Evolutionary conservation across 2,888 invertebrate species (phyloP).

Genomic region (Hipparchia sbordonii): DNA sequence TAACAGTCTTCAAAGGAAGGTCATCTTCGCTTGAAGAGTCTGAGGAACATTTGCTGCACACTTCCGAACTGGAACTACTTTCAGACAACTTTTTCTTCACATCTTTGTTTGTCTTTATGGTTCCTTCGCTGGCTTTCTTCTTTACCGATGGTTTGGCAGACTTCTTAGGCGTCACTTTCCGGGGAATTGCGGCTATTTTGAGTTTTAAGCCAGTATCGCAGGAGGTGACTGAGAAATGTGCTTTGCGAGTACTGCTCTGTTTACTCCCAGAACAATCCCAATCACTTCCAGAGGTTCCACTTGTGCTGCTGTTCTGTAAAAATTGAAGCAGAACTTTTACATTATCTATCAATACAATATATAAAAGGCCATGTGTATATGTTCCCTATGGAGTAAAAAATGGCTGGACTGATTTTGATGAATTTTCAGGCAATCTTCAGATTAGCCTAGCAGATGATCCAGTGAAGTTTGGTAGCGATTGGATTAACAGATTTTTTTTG

Average conservation of each 20-base stretch:
- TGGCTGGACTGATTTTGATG: too few relatives aligned
- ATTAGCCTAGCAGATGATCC: too few relatives aligned
- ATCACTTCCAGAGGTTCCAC: slow-evolving; percentile 72
- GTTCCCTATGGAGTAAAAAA: too few relatives aligned
- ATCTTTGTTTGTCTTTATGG: slow-evolving; percentile 39
- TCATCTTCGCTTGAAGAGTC: slow-evolving; percentile 77
- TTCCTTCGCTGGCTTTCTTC: slow-evolving; percentile 61
- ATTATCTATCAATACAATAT: too few relatives aligned
- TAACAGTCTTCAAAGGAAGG: slow-evolving; percentile 70
- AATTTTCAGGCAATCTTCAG: too few relatives aligned
- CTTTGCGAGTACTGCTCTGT: slow-evolving; percentile 61
- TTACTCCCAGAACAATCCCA: slow-evolving; percentile 72
- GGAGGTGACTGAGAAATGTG: slow-evolving; percentile 85
- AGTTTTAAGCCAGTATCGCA: slow-evolving; percentile 84
- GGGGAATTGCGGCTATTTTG: slow-evolving; percentile 84
- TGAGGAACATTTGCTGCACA: slow-evolving; percentile 78
- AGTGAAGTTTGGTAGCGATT: too few relatives aligned
- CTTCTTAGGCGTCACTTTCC: slow-evolving; percentile 66
- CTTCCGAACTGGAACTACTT: slow-evolving; percentile 76
- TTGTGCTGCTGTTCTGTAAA: slow-evolving; percentile 72
- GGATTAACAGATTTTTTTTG: too few relatives aligned
- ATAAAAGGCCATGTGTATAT: too few relatives aligned
- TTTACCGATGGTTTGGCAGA: slow-evolving; percentile 64
- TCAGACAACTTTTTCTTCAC: slow-evolving; percentile 59
- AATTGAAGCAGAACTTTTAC: too few relatives aligned